phyloP scores from a whole-genome alignment of 2,113 vertebrate species.

The Leptodactylus fuscus region DNA sequence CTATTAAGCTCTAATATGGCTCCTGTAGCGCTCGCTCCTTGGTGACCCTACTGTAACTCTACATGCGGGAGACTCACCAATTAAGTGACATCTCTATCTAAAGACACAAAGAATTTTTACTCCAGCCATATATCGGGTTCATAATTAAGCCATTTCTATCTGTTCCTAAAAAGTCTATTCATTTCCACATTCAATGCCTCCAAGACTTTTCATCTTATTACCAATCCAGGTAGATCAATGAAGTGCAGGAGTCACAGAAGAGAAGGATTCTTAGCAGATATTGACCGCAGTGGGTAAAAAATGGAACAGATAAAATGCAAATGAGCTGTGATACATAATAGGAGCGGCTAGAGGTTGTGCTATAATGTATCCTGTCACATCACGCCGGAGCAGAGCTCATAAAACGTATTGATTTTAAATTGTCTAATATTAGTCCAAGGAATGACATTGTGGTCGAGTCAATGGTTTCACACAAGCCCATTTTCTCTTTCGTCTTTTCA shows the following conservation, averaged over 20 bases:
- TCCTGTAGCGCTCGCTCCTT: too few relatives aligned
- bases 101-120: neutral
- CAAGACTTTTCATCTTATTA: neutral
- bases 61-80: neutral
- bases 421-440: conserved; percentile 21
- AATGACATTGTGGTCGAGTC: conserved; percentile 15
- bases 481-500: neutral
- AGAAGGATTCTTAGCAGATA: neutral
- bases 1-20: too few relatives aligned
- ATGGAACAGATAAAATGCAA: neutral
- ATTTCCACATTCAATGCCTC: neutral
- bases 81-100: neutral
- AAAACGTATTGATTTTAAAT: conserved; percentile 47
- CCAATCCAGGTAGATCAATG: neutral
- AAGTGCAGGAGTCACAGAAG: neutral
- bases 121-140: neutral
- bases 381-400: conserved; percentile 5
- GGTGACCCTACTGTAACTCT: neutral
- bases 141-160: neutral
- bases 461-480: neutral
- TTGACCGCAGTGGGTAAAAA: neutral
- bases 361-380: neutral
- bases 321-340: neutral
- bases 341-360: neutral
- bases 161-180: neutral